Evolutionary conservation across 2,113 vertebrate species (phyloP).

Genomic region (Dipodomys spectabilis): DNA sequence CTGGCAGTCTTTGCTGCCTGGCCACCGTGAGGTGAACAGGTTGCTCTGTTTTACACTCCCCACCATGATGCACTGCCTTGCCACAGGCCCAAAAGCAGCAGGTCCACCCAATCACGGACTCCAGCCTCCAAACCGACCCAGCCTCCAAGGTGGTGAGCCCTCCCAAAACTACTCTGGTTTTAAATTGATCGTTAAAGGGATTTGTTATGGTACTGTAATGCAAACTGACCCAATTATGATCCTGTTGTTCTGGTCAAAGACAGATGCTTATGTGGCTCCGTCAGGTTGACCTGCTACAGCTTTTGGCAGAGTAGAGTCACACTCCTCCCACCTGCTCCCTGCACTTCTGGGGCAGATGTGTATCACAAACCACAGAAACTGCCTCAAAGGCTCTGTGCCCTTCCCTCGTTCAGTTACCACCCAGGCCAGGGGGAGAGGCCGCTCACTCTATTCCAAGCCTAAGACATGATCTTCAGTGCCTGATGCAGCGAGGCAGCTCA

Average conservation of each 20-base stretch:
- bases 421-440: background rate
- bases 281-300: background rate
- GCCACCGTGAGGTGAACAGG: background rate
- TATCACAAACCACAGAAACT: background rate
- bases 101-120: background rate
- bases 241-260: background rate
- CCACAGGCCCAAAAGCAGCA: background rate
- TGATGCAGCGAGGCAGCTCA: rapidly evolving
- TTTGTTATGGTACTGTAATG: background rate
- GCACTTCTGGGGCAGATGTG: background rate
- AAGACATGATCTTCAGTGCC: background rate
- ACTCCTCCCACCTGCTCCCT: background rate
- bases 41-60: background rate
- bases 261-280: background rate
- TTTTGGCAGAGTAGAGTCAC: background rate
- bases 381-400: background rate
- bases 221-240: too few relatives aligned
- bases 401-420: background rate
- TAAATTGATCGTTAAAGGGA: background rate
- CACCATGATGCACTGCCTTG: background rate
- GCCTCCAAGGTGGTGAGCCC: too few relatives aligned
- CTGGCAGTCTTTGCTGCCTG: background rate
- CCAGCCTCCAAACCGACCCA: too few relatives aligned
- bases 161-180: too few relatives aligned
- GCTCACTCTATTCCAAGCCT: background rate